Evolutionary conservation across 2,113 vertebrate genomes (phyloP).

Genomic region (Penelope pileata): DNA sequence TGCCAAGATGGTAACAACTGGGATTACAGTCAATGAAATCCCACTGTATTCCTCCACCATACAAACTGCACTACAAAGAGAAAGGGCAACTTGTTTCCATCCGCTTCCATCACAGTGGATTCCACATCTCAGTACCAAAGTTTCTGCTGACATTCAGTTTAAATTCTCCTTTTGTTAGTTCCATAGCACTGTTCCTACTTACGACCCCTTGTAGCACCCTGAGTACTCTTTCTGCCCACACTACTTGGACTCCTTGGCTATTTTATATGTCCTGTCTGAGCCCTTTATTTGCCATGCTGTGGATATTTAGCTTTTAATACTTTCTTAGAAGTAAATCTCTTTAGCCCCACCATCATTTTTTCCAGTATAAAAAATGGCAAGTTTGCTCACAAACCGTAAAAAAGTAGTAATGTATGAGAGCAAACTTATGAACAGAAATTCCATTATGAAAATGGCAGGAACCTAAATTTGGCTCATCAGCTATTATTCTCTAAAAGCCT

Average conservation of each 20-base stretch:
- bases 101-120: neutral
- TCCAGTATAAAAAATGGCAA: slow-evolving; percentile 37
- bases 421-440: neutral
- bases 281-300: neutral
- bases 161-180: neutral
- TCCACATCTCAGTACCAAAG: neutral
- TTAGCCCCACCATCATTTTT: neutral
- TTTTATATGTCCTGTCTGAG: neutral
- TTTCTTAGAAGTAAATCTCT: slow-evolving; percentile 14
- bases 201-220: rapidly evolving
- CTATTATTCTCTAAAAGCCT: slow-evolving; percentile 37
- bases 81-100: neutral
- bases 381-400: slow-evolving; percentile 61
- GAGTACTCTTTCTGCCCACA: neutral
- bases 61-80: neutral
- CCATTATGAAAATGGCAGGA: slow-evolving; percentile 26
- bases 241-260: neutral
- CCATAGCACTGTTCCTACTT: neutral
- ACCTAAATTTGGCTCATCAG: slow-evolving; percentile 47
- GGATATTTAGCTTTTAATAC: slow-evolving; percentile 4
- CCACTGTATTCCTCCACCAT: neutral
- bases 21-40: neutral
- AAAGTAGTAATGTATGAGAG: slow-evolving; percentile 20
- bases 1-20: neutral
- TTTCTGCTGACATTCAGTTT: neutral